phyloP scores from a whole-genome alignment of 2,888 invertebrate genomes.

The Drosophila colorata region DNA sequence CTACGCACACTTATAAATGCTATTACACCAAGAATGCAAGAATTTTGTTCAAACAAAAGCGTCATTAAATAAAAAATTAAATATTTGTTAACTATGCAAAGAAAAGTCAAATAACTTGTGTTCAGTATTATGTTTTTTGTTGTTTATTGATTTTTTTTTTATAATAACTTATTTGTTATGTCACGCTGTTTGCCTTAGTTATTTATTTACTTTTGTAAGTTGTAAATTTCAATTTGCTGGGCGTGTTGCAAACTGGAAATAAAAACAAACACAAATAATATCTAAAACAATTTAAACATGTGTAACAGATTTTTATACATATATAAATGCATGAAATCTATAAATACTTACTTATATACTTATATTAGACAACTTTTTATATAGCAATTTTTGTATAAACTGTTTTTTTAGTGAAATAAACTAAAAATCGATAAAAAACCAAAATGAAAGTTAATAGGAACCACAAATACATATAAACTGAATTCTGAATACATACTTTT shows the following conservation, averaged over 20 bases:
- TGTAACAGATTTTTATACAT: conserved; percentile 31
- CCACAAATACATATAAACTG: conserved; percentile 51
- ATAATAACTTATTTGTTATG: conserved; percentile 12
- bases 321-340: conserved; percentile 29
- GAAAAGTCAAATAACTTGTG: conserved; percentile 70
- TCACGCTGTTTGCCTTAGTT: conserved; percentile 45
- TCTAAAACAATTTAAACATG: conserved; percentile 11
- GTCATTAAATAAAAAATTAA: conserved; percentile 21
- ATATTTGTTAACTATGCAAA: conserved; percentile 31
- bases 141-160: conserved; percentile 43
- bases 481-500: conserved; percentile 58
- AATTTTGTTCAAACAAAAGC: conserved; percentile 29
- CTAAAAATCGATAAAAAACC: conserved; percentile 34
- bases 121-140: conserved; percentile 80
- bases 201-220: conserved; percentile 36
- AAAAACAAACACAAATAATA: conserved; percentile 12
- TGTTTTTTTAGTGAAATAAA: conserved; percentile 58
- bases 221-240: conserved; percentile 34
- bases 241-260: conserved; percentile 49
- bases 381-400: conserved; percentile 81
- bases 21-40: conserved; percentile 33
- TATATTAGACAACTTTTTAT: conserved; percentile 78
- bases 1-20: conserved; percentile 11
- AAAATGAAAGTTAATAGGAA: conserved; percentile 37
- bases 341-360: conserved; percentile 47